Evolutionary conservation across 1,140 invertebrate species (phyloP), one percentile per base, ranked within the genome.

Genomic region (Brachionus asplanchnoidis): DNA sequence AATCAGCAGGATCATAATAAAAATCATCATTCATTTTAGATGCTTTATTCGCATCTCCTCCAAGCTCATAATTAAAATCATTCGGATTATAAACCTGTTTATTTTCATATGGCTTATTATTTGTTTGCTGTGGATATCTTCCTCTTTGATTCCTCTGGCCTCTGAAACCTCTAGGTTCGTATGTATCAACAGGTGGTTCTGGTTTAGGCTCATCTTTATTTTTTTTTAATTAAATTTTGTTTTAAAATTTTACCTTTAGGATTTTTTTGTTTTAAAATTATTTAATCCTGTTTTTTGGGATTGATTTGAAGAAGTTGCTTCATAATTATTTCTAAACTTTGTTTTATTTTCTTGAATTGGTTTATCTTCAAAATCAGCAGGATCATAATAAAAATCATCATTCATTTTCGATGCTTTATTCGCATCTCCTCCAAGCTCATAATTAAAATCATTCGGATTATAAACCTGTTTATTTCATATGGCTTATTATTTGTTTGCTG

Each of bases 41-140:
- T n/a, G 66, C 28, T 28, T 68, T 68, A 14, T n/a, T 75, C 17
- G 70, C 14, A 44, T 75, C 17, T 5, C 32, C 42, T 28, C 73
- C 42, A 11, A 77, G 73, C 14, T 46, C 73, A 77, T 53, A 14
- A 26, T 46, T 50, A 50, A 77, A 77, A 77, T 77, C 73, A 77
- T 77, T 77, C 3, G 73, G 73, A 50, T 77, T 46, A 32, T 77
- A 77, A 50, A 77, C 73, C 53, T 77, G 73, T 32, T 77, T 77
- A 50, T 77, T 77, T 77, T 46, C 26, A 14, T 14, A 1, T 11
- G 20, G n/a, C 28, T 20, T 50, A 50, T 46, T 26, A 26, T 12
- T 12, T 26, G 42, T 2, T 50, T 28, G 73, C 26, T 77, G 73
- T 8, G 2, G 4, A 2, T 20, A 23, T 77, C 42, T 77, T 46